Percentiles rank a stretch among this genome's conserved stretches.
Evolutionary conservation across 1,140 invertebrate genomes (phyloP).

Genomic region (Drosophila simulans): DNA sequence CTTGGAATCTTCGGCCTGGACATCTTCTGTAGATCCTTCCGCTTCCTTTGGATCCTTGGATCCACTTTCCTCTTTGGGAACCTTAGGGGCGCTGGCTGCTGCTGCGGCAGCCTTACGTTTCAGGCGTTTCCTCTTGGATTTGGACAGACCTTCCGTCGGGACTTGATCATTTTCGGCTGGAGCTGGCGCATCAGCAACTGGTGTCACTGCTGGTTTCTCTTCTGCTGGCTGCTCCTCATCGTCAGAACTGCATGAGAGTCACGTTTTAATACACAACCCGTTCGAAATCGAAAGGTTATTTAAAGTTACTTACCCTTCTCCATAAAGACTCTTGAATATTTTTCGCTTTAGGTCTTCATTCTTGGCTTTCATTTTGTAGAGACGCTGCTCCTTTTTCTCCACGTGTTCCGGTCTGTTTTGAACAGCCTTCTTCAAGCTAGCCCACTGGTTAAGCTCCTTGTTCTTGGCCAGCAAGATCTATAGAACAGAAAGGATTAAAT

Average conservation of each 20-base stretch:
- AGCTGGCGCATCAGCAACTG: slow-evolving; percentile 3
- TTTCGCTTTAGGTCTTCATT: slow-evolving; percentile 92
- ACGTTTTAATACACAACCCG: neutral
- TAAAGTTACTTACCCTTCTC: slow-evolving; percentile 82
- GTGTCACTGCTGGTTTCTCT: neutral
- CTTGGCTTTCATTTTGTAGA: slow-evolving; percentile 90
- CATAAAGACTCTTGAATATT: slow-evolving; percentile 93
- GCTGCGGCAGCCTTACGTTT: slow-evolving; percentile 67
- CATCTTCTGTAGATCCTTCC: neutral
- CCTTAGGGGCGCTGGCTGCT: neutral
- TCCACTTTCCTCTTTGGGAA: neutral
- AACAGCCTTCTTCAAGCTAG: slow-evolving; percentile 95
- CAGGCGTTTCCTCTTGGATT: slow-evolving; percentile 67
- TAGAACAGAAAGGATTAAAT: neutral
- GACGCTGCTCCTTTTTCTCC: slow-evolving; percentile 92
- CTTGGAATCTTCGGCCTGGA: neutral
- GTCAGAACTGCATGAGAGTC: slow-evolving; percentile 75
- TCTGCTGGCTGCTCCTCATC: slow-evolving; percentile 58
- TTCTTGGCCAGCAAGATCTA: slow-evolving; percentile 93
- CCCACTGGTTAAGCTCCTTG: slow-evolving; percentile 97
- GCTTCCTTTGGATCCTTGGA: neutral
- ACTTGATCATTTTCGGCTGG: slow-evolving; percentile 1
- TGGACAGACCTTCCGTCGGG: slow-evolving; percentile 44
- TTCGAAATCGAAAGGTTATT: neutral
- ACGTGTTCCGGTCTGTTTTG: slow-evolving; percentile 91